Evolutionary conservation across 92 coral and sea anemone species (phyloP).

Genomic region (Palythoa grandiflora): DNA sequence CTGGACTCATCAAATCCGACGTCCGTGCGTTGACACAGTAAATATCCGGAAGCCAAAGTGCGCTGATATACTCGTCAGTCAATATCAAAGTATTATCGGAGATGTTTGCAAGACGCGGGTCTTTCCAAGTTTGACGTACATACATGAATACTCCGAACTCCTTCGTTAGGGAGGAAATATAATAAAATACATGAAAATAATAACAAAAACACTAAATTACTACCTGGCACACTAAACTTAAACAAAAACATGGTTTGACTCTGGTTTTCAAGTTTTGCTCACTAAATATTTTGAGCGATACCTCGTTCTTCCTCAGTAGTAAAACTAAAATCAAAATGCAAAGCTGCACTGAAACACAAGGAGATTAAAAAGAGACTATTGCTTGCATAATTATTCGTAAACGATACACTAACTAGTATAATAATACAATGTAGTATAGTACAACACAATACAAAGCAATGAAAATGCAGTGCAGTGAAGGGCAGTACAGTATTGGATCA

Average conservation of each 20-base stretch:
- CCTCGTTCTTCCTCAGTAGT: too few relatives aligned
- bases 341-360: too few relatives aligned
- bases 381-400: too few relatives aligned
- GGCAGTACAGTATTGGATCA: too few relatives aligned
- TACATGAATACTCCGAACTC: conserved; percentile 84
- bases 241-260: too few relatives aligned
- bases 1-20: conserved; percentile 78
- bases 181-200: background rate
- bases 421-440: background rate
- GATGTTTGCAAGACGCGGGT: conserved; percentile 76
- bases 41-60: conserved; percentile 87
- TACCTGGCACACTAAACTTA: too few relatives aligned
- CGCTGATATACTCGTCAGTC: conserved; percentile 58
- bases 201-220: too few relatives aligned
- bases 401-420: background rate
- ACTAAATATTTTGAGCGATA: too few relatives aligned
- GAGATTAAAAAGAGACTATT: too few relatives aligned
- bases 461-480: background rate
- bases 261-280: too few relatives aligned
- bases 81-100: conserved; percentile 60
- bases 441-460: background rate
- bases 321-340: too few relatives aligned
- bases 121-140: conserved; percentile 84
- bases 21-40: conserved; percentile 77
- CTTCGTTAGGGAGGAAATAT: conserved; percentile 28